These are phyloP conservation scores for Sarcophaga peregrina DNA, from an alignment of 1,140 invertebrate genomes.

Conservation along the genomic window DNA sequence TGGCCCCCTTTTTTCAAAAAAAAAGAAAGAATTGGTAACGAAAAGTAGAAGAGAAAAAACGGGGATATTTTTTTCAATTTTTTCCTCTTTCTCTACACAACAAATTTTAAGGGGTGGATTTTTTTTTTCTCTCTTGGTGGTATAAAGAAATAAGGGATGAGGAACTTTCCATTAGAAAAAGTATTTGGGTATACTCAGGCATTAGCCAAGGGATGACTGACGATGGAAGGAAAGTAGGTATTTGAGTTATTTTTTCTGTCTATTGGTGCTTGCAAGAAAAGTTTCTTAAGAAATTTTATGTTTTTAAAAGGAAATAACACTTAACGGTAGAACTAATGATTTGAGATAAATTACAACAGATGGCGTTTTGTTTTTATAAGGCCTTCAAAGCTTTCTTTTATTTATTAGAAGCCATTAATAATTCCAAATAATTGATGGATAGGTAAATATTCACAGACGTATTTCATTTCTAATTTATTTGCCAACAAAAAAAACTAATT, in stretches of 20 bases:
- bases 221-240: background rate
- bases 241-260: constrained; percentile 8
- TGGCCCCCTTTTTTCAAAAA: background rate
- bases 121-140: background rate
- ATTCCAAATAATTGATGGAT: too few relatives aligned
- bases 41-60: background rate
- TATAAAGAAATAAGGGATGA: constrained; percentile 2
- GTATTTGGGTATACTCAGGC: background rate
- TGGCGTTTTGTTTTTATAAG: background rate
- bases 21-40: background rate
- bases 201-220: background rate
- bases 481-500: too few relatives aligned
- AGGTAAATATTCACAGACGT: too few relatives aligned
- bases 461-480: too few relatives aligned
- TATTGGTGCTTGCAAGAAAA: background rate
- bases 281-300: constrained; percentile 15
- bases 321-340: background rate
- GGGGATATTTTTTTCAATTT: constrained; percentile 19
- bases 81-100: background rate
- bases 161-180: constrained; percentile 20
- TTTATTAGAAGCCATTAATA: too few relatives aligned
- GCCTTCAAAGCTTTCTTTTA: background rate
- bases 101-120: constrained; percentile 24
- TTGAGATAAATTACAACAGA: background rate
- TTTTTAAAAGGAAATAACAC: constrained; percentile 17